Conservation (phyloP, 2,888 invertebrate species). For the Leptinotarsa haldemani region DNA sequence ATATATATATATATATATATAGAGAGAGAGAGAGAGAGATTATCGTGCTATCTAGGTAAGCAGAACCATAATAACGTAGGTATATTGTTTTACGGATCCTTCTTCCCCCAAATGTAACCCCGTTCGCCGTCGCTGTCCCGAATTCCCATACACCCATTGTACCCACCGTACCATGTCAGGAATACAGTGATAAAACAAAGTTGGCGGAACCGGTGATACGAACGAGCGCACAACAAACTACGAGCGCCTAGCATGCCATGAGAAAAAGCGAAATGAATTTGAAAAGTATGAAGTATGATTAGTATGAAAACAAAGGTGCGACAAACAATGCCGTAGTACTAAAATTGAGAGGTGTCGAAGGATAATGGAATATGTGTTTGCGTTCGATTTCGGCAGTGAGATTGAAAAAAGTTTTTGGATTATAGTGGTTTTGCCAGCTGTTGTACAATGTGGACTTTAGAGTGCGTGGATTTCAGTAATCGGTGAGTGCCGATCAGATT, state of each 20-base stretch:
- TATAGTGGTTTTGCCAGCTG: neutral
- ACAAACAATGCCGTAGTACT: conserved; percentile 18
- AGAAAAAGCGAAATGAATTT: conserved; percentile 32
- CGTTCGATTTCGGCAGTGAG: neutral
- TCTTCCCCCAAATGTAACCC: neutral
- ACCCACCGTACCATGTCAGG: conserved; percentile 26
- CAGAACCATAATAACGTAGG: too few relatives aligned
- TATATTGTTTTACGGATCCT: neutral
- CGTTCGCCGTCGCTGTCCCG: neutral
- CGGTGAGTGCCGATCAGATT: neutral
- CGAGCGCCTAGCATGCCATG: conserved; percentile 24
- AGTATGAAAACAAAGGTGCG: conserved; percentile 34
- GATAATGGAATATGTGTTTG: conserved; percentile 2
- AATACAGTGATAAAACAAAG: conserved; percentile 36
- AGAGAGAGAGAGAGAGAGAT: too few relatives aligned
- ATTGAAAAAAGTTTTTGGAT: conserved; percentile 1
- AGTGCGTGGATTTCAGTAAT: neutral
- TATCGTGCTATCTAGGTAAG: too few relatives aligned
- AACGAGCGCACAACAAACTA: conserved; percentile 38
- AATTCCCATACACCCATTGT: conserved; percentile 21
- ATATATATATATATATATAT: too few relatives aligned
- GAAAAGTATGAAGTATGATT: conserved; percentile 31
- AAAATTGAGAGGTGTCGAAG: neutral
- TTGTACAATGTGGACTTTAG: neutral
- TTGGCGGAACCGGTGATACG: conserved; percentile 43